Evolutionary conservation across 2,797 vertebrate species (phyloP).

Genomic region (Accipiter minullus): DNA sequence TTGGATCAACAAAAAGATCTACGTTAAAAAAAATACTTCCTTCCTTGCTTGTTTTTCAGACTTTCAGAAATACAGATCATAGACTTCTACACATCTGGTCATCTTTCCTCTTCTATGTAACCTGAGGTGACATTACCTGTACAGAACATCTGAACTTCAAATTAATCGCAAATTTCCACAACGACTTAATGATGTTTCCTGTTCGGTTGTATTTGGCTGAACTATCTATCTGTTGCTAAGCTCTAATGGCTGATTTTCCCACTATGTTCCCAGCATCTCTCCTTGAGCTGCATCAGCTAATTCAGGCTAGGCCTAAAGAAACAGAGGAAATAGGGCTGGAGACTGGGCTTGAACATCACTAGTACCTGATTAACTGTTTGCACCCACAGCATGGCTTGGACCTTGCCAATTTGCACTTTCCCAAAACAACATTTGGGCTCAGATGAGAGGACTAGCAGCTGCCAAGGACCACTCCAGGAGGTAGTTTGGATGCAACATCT

Average conservation of each 20-base stretch:
- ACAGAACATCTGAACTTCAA: background rate
- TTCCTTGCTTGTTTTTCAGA: background rate
- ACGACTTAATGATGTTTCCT: background rate
- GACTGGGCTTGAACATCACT: background rate
- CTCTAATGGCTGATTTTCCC: background rate
- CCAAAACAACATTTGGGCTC: background rate
- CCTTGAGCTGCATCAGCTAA: background rate
- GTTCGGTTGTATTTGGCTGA: background rate
- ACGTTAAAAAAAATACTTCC: background rate
- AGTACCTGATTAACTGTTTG: background rate
- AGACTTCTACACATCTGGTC: background rate
- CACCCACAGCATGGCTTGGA: background rate
- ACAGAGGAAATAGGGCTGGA: background rate
- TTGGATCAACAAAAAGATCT: background rate
- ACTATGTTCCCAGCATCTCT: background rate
- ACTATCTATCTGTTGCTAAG: background rate
- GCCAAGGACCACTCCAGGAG: background rate
- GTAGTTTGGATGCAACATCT: background rate
- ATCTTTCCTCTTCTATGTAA: background rate
- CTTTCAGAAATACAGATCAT: background rate
- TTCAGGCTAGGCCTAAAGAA: background rate
- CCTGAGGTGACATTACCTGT: background rate
- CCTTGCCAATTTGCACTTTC: background rate
- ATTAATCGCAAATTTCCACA: background rate
- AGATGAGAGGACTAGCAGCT: background rate